phyloP scores from a whole-genome alignment of 2,888 invertebrate species.

The Archips crataeganus region DNA sequence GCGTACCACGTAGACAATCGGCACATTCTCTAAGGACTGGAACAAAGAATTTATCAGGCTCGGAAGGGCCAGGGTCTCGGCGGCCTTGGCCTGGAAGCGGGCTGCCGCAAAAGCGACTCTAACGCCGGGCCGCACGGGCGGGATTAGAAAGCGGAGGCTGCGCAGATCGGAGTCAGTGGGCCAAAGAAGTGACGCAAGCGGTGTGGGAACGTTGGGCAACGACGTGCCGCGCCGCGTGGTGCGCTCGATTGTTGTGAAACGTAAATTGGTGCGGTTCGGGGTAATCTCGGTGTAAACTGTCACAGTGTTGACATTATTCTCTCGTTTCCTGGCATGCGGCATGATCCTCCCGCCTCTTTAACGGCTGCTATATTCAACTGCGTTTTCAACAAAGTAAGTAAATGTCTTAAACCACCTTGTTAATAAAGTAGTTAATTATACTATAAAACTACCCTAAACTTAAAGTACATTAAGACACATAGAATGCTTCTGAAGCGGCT shows the following conservation, averaged over 20 bases:
- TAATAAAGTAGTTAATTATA: too few relatives aligned
- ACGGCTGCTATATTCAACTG: too few relatives aligned
- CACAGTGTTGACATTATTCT: neutral
- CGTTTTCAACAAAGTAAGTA: neutral
- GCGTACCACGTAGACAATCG: neutral
- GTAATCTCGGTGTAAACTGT: conserved; percentile 9
- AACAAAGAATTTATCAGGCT: neutral
- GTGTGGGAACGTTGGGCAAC: conserved; percentile 10
- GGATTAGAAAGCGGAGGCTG: conserved; percentile 6
- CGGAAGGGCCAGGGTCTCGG: conserved; percentile 31
- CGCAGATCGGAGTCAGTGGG: conserved; percentile 33
- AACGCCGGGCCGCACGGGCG: neutral
- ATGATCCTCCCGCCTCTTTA: neutral
- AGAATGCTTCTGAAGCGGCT: too few relatives aligned
- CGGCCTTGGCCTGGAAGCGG: conserved; percentile 27
- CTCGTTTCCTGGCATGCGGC: neutral
- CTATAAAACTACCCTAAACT: too few relatives aligned
- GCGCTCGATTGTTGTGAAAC: conserved; percentile 6
- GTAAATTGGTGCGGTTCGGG: conserved; percentile 16
- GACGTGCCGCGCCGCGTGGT: neutral
- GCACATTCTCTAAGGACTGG: conserved; percentile 3
- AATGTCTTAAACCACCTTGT: too few relatives aligned
- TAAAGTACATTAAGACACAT: too few relatives aligned
- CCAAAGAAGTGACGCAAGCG: conserved; percentile 18
- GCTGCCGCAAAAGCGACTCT: conserved; percentile 5